Evolutionary conservation across 2,113 vertebrate species (phyloP).

Genomic region (Psilopsiagon aymara): DNA sequence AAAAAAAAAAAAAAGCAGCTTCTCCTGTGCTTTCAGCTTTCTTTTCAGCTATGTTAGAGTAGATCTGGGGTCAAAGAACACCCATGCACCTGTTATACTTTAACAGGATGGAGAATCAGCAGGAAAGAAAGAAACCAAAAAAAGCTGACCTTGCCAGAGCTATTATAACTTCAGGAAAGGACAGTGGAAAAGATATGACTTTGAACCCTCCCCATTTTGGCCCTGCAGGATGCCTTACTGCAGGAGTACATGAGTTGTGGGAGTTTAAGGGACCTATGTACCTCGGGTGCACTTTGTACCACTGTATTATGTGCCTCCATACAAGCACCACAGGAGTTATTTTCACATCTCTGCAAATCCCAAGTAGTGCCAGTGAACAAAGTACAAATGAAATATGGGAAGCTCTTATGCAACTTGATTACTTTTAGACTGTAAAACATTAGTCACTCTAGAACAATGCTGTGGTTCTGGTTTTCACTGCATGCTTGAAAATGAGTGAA

Average conservation of each 20-base stretch:
- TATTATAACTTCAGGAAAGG: constrained; percentile 8
- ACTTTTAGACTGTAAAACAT: not conserved
- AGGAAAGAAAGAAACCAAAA: constrained; percentile 38
- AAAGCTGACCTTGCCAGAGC: constrained; percentile 21
- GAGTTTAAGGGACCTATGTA: not conserved
- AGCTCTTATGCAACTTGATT: constrained; percentile 16
- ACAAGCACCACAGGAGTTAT: not conserved
- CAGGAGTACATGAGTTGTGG: not conserved
- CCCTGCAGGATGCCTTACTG: not conserved
- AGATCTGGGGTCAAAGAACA: constrained; percentile 37
- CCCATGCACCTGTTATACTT: not conserved
- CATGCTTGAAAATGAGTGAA: not conserved
- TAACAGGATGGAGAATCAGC: constrained; percentile 29
- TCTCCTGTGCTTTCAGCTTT: not conserved
- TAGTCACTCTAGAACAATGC: not conserved
- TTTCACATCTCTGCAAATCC: not conserved
- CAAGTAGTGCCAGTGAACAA: not conserved
- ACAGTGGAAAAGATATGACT: not conserved
- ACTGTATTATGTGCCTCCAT: rapidly evolving
- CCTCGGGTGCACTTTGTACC: not conserved
- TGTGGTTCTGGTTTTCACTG: not conserved
- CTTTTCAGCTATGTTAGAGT: not conserved
- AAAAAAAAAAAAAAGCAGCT: not conserved
- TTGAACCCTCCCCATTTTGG: constrained; percentile 35
- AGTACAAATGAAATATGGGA: not conserved